Conservation (phyloP, 2,797 vertebrate genomes). For the Chromis chromis region DNA sequence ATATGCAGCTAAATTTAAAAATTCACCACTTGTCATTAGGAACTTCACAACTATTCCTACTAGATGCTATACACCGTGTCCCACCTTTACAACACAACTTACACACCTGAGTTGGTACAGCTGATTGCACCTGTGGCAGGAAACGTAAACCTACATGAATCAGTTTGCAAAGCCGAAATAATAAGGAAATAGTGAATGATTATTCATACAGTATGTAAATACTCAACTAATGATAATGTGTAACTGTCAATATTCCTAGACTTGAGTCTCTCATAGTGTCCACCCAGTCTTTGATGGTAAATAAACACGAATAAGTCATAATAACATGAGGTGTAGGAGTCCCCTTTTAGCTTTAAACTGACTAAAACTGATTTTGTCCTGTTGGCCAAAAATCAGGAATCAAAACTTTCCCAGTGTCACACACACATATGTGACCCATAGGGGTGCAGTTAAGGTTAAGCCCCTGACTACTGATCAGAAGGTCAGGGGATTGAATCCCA, state of each 20-base stretch:
- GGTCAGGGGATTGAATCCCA: too few species aligned
- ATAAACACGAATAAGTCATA: background rate
- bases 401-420: too few species aligned
- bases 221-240: too few species aligned
- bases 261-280: background rate
- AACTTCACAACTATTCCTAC: constrained; percentile 12
- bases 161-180: constrained; percentile 4
- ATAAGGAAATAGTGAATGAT: background rate
- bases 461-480: too few species aligned
- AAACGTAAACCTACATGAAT: constrained; percentile 35
- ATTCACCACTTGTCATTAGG: background rate
- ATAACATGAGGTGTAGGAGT: background rate
- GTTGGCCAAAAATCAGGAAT: too few species aligned
- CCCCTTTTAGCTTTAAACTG: too few species aligned
- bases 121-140: constrained; percentile 47
- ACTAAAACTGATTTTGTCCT: too few species aligned
- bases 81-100: constrained; percentile 15
- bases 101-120: constrained; percentile 55
- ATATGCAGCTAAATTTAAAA: constrained; percentile 7
- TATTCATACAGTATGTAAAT: background rate
- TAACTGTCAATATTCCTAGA: background rate
- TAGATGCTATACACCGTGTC: background rate
- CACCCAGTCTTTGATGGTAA: background rate
- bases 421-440: too few species aligned
- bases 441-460: too few species aligned